These are phyloP conservation scores for Vireo griseus DNA, from an alignment of 2,797 vertebrate species.

Conservation along the genomic window DNA sequence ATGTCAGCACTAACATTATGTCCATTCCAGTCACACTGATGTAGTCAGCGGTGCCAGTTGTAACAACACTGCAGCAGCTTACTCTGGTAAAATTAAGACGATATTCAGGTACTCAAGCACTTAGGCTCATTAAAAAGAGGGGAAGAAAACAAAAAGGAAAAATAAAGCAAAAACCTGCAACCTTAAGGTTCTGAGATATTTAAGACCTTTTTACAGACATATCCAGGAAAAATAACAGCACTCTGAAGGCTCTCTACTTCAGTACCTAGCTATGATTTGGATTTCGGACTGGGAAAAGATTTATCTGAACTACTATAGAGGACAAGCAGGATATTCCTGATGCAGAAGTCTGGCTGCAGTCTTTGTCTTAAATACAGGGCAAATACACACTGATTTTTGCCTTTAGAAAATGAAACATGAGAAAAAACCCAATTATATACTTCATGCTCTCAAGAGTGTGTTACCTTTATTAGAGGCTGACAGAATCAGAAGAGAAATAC, in stretches of 20 bases:
- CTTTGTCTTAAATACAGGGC: background rate
- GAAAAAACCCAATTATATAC: background rate
- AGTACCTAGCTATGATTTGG: background rate
- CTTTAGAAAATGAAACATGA: background rate
- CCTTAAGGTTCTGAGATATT: background rate
- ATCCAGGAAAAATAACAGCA: background rate
- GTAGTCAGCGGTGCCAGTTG: background rate
- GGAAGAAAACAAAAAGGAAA: fast-evolving
- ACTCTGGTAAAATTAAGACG: background rate
- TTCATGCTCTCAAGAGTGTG: background rate
- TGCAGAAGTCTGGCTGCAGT: background rate
- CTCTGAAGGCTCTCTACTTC: background rate
- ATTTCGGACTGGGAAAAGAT: background rate
- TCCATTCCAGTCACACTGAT: background rate
- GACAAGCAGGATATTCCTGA: background rate
- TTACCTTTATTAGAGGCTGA: background rate
- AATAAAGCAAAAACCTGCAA: background rate
- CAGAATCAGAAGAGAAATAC: background rate
- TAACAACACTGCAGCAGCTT: background rate
- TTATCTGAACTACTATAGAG: background rate
- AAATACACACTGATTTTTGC: background rate
- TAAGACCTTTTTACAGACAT: background rate
- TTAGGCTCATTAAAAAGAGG: background rate
- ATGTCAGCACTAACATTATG: background rate
- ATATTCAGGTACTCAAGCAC: background rate